These are phyloP conservation scores for Apeira syringaria DNA, from an alignment of 2,888 invertebrate species.

Conservation along the genomic window DNA sequence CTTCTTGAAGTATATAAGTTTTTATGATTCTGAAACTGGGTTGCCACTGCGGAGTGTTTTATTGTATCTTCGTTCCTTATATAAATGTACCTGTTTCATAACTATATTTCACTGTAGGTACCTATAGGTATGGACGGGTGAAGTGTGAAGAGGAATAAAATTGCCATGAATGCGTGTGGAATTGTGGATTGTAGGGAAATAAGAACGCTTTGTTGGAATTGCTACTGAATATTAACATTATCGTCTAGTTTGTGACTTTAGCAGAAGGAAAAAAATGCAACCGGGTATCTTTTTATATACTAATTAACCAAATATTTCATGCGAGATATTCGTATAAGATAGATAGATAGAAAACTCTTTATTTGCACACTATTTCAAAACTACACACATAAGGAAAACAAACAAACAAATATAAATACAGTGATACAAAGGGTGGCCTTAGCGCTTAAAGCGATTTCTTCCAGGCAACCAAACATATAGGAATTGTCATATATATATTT, in stretches of 20 bases:
- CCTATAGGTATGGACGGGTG: too few species aligned
- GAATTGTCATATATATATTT: too few species aligned
- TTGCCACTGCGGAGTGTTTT: not conserved
- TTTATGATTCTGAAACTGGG: not conserved
- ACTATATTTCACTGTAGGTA: slow-evolving; percentile 4
- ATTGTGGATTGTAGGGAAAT: slow-evolving; percentile 3
- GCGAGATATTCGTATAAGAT: too few species aligned
- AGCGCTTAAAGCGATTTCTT: too few species aligned
- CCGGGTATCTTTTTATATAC: too few species aligned
- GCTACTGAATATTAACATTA: slow-evolving; percentile 5
- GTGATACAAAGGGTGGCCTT: too few species aligned
- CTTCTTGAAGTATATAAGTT: not conserved
- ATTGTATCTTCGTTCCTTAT: slow-evolving; percentile 3
- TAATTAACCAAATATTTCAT: too few species aligned
- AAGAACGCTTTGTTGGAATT: slow-evolving; percentile 7
- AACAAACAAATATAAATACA: too few species aligned
- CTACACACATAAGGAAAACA: too few species aligned
- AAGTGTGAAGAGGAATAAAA: slow-evolving; percentile 11
- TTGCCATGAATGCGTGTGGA: slow-evolving; percentile 9
- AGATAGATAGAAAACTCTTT: too few species aligned
- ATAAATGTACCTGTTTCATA: slow-evolving; percentile 6
- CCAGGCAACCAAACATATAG: too few species aligned
- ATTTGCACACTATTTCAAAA: too few species aligned
- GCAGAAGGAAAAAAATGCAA: not conserved
- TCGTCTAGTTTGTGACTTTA: not conserved